These are phyloP conservation scores for Sebastolobus altivelis DNA, from an alignment of 2,797 vertebrate genomes.

Conservation along the genomic window DNA sequence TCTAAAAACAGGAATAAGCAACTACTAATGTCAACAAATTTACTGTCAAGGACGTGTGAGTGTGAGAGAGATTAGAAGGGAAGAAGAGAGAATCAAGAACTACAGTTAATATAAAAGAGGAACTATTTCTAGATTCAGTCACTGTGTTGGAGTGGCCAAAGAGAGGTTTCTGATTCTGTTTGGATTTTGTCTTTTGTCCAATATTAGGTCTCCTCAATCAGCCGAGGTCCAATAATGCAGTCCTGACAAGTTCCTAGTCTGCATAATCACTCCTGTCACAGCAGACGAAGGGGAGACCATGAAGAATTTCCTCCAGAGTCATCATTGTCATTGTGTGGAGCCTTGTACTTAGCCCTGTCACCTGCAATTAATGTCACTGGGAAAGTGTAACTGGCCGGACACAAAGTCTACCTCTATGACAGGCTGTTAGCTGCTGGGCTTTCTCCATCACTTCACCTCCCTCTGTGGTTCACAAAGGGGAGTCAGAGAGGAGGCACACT, in stretches of 20 bases:
- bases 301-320: conserved; percentile 79
- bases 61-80: not conserved
- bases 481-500: conserved; percentile 6
- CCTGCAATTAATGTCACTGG: conserved; percentile 81
- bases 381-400: conserved; percentile 64
- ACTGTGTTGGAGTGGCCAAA: not conserved
- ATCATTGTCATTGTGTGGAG: conserved; percentile 73
- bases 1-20: too few relatives aligned
- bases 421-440: conserved; percentile 62
- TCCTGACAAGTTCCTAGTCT: conserved; percentile 61
- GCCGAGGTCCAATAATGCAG: conserved; percentile 30
- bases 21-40: not conserved
- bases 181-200: conserved; percentile 22
- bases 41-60: not conserved
- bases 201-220: conserved; percentile 23
- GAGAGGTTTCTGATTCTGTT: not conserved
- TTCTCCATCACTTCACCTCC: conserved; percentile 46
- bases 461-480: conserved; percentile 44
- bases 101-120: not conserved
- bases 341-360: conserved; percentile 82
- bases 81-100: not conserved
- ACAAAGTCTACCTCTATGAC: conserved; percentile 74
- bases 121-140: not conserved
- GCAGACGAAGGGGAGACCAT: conserved; percentile 57
- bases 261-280: conserved; percentile 79